phyloP scores from a whole-genome alignment of 2,888 invertebrate species.

The Drosophila nr. fundita region DNA sequence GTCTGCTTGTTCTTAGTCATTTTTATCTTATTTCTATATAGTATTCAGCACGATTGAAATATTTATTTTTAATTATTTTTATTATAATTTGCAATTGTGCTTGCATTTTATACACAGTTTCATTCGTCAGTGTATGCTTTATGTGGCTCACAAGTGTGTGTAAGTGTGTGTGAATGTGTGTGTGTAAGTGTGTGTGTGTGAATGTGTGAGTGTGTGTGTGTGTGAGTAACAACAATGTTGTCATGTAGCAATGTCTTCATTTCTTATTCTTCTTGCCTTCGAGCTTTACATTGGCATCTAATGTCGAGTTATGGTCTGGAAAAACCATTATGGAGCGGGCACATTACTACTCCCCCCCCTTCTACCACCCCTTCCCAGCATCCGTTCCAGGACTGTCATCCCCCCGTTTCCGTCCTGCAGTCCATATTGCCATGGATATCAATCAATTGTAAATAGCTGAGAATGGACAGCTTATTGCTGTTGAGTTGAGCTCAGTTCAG shows the following conservation, averaged over 20 bases:
- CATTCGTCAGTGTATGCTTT: background rate
- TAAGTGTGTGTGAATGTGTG: conserved; percentile 20
- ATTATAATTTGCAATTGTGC: background rate
- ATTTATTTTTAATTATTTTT: background rate
- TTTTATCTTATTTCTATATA: background rate
- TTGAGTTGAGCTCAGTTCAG: background rate
- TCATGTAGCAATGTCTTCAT: conserved; percentile 66
- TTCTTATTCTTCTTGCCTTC: conserved; percentile 28
- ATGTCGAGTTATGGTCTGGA: conserved; percentile 21
- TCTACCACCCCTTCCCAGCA: background rate
- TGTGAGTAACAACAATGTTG: conserved; percentile 57
- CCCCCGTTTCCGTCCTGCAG: background rate
- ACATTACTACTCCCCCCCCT: background rate
- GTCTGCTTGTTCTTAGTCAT: background rate
- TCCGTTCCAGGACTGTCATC: background rate
- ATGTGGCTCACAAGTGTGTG: background rate
- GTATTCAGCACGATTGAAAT: rapidly evolving
- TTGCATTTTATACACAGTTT: background rate
- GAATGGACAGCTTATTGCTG: conserved; percentile 24
- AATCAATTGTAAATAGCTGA: conserved; percentile 67
- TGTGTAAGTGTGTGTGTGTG: conserved; percentile 2
- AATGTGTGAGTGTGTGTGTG: conserved; percentile 11
- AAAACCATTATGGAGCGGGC: conserved; percentile 1
- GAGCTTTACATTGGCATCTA: conserved; percentile 32
- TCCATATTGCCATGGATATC: conserved; percentile 29